phyloP scores from a whole-genome alignment of 2,797 vertebrate genomes.

The Tadarida brasiliensis region DNA sequence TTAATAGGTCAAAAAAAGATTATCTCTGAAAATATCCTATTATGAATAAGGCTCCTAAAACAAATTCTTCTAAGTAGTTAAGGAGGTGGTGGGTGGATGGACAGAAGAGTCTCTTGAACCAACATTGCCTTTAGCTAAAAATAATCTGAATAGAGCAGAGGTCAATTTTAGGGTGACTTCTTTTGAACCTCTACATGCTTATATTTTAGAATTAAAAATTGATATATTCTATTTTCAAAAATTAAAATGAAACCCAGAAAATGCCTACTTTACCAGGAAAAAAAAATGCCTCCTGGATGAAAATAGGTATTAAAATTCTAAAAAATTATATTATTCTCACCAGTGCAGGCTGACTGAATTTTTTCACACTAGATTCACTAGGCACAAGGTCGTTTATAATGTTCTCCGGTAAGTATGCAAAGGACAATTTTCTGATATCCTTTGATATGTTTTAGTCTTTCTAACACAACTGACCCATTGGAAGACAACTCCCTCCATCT shows the following conservation, averaged over 20 bases:
- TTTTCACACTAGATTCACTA: slow-evolving; percentile 52
- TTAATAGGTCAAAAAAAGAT: background rate
- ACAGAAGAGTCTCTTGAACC: background rate
- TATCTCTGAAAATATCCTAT: background rate
- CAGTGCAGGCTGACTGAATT: slow-evolving; percentile 31
- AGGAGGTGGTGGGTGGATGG: background rate
- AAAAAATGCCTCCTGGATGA: slow-evolving; percentile 35
- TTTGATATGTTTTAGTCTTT: slow-evolving; percentile 62
- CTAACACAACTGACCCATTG: slow-evolving; percentile 70
- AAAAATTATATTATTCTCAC: slow-evolving; percentile 10
- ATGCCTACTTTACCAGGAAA: background rate
- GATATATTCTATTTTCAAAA: slow-evolving; percentile 10
- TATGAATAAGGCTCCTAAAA: background rate
- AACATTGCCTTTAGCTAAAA: background rate
- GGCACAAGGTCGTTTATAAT: slow-evolving; percentile 67
- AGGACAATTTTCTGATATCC: slow-evolving; percentile 69
- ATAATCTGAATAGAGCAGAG: background rate
- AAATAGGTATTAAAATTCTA: slow-evolving; percentile 48
- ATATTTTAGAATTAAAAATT: slow-evolving; percentile 19
- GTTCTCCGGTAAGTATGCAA: slow-evolving; percentile 35
- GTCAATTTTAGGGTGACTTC: background rate
- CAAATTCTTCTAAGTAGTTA: background rate
- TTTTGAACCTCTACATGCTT: background rate
- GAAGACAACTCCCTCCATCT: slow-evolving; percentile 70
- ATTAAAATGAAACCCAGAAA: slow-evolving; percentile 52